phyloP scores from a whole-genome alignment of 2,888 invertebrate species.

The Caenorhabditis becei region DNA sequence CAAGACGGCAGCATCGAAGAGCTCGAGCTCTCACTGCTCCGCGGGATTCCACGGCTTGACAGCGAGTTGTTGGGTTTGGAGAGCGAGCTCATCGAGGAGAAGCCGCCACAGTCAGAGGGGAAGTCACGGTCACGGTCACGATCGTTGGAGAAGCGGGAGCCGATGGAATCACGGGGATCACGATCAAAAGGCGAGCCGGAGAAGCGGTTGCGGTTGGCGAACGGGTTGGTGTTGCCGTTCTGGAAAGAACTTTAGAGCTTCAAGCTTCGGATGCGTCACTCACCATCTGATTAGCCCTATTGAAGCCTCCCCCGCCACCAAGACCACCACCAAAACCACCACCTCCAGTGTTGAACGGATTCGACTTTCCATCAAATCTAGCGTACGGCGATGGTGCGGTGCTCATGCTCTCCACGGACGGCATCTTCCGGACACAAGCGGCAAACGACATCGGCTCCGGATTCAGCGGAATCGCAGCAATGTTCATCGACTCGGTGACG shows the following conservation, averaged over 20 bases:
- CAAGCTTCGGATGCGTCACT: neutral
- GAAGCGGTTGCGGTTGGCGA: slow-evolving; percentile 50
- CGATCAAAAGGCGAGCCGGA: slow-evolving; percentile 14
- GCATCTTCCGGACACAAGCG: slow-evolving; percentile 49
- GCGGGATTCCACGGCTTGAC: slow-evolving; percentile 18
- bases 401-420: slow-evolving; percentile 42
- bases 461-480: slow-evolving; percentile 23
- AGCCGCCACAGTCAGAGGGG: slow-evolving; percentile 36
- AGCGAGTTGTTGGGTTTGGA: slow-evolving; percentile 22
- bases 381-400: slow-evolving; percentile 35
- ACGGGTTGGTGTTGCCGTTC: slow-evolving; percentile 41
- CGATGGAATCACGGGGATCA: neutral
- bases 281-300: slow-evolving; percentile 37
- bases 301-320: slow-evolving; percentile 5
- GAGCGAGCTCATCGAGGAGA: slow-evolving; percentile 17
- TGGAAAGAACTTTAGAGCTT: neutral
- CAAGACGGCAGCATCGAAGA: slow-evolving; percentile 32
- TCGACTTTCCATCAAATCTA: slow-evolving; percentile 39
- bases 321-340: slow-evolving; percentile 24
- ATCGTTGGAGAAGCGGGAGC: slow-evolving; percentile 21
- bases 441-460: slow-evolving; percentile 48
- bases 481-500: slow-evolving; percentile 49
- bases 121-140: slow-evolving; percentile 24
- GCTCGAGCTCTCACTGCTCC: slow-evolving; percentile 32
- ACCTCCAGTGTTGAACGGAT: slow-evolving; percentile 25